phyloP scores from a whole-genome alignment of 2,113 vertebrate species.

The Sinocyclocheilus anophthalmus region DNA sequence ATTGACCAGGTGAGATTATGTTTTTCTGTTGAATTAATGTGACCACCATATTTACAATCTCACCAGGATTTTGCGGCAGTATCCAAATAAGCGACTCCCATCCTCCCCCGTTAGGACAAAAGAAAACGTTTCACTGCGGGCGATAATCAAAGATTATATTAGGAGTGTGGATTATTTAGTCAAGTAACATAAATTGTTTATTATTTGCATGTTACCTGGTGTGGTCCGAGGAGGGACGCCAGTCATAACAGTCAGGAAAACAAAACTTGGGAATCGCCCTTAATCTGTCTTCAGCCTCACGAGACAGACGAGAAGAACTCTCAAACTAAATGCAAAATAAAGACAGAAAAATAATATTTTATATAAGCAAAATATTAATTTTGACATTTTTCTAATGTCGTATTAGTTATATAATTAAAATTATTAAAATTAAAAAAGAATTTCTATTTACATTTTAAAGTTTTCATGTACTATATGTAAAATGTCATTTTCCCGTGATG shows the following conservation, averaged over 20 bases:
- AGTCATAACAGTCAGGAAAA: slow-evolving; percentile 92
- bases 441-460: too few relatives aligned
- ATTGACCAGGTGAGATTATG: background rate
- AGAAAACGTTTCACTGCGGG: slow-evolving; percentile 92
- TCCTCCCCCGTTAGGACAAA: slow-evolving; percentile 97
- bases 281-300: slow-evolving; percentile 91
- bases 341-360: background rate
- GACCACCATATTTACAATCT: slow-evolving; percentile 60
- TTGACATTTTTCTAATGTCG: background rate
- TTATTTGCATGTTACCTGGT: slow-evolving; percentile 78
- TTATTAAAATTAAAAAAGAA: background rate
- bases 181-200: background rate
- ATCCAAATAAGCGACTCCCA: slow-evolving; percentile 96
- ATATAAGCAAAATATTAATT: background rate
- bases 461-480: too few relatives aligned
- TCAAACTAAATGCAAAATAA: slow-evolving; percentile 80
- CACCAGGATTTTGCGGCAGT: slow-evolving; percentile 97
- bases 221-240: slow-evolving; percentile 84
- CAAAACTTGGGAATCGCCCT: slow-evolving; percentile 96
- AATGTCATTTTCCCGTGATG: too few relatives aligned
- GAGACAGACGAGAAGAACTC: slow-evolving; percentile 85
- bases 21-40: slow-evolving; percentile 6
- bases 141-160: slow-evolving; percentile 36
- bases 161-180: background rate
- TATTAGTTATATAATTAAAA: background rate